Percentiles rank a stretch among this genome's conserved stretches.
Evolutionary conservation across 2,888 invertebrate genomes (phyloP).

Genomic region (Macaria liturata): DNA sequence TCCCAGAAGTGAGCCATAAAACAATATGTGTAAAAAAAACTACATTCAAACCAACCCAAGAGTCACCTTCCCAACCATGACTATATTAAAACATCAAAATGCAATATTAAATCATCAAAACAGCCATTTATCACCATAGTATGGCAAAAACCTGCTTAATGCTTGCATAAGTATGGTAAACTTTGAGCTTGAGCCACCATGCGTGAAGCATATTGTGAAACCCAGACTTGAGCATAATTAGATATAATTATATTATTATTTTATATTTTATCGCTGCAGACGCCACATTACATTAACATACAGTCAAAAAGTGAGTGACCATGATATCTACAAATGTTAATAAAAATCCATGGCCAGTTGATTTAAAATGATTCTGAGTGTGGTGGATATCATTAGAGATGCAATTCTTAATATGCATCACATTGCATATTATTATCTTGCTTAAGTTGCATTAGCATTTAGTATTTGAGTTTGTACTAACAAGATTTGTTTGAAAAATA

Average conservation of each 20-base stretch:
- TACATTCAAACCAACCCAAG: too few relatives aligned
- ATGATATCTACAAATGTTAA: slow-evolving; percentile 35
- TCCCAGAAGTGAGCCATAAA: neutral
- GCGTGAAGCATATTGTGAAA: slow-evolving; percentile 32
- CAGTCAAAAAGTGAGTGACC: slow-evolving; percentile 26
- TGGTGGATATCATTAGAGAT: slow-evolving; percentile 12
- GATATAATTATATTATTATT: slow-evolving; percentile 14
- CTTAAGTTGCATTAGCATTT: too few relatives aligned
- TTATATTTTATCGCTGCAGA: slow-evolving; percentile 14
- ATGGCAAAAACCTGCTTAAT: slow-evolving; percentile 16
- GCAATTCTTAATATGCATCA: slow-evolving; percentile 8
- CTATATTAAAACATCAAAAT: slow-evolving; percentile 6
- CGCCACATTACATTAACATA: slow-evolving; percentile 31
- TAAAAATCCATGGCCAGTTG: slow-evolving; percentile 36
- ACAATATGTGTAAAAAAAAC: neutral
- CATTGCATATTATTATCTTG: slow-evolving; percentile 1
- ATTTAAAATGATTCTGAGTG: slow-evolving; percentile 14
- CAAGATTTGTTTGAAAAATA: too few relatives aligned
- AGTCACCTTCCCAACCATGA: slow-evolving; percentile 2
- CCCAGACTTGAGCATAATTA: slow-evolving; percentile 19
- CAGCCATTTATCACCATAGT: slow-evolving; percentile 10
- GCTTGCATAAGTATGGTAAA: slow-evolving; percentile 20
- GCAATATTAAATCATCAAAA: slow-evolving; percentile 3
- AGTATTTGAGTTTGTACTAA: too few relatives aligned
- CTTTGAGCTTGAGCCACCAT: slow-evolving; percentile 18